phyloP scores from a whole-genome alignment of 2,888 invertebrate species.

The Pachliopta kotzebuea region DNA sequence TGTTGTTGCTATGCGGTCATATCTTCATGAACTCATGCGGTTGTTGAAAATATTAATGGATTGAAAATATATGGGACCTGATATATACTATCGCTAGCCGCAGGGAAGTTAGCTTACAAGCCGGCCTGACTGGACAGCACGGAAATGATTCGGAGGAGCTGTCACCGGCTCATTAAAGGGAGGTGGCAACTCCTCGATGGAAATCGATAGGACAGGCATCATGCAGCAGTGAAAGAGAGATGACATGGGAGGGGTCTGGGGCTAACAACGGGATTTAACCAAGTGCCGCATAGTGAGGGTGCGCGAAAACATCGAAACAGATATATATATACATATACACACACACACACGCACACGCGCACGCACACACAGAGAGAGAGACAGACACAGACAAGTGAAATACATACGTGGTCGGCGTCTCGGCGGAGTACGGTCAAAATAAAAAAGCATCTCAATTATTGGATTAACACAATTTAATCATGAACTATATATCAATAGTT shows the following conservation, averaged over 20 bases:
- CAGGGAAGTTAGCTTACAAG: conserved; percentile 23
- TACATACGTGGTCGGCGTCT: conserved; percentile 80
- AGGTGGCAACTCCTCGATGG: conserved; percentile 46
- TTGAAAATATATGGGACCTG: conserved; percentile 21
- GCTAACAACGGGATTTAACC: conserved; percentile 46
- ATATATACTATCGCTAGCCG: conserved; percentile 12
- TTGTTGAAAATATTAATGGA: conserved; percentile 15
- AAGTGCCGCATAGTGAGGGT: conserved; percentile 74
- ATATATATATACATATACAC: conserved; percentile 36
- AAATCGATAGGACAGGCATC: conserved; percentile 58
- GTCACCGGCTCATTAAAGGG: conserved; percentile 34
- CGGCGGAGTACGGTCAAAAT: conserved; percentile 79
- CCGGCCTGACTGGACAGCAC: conserved; percentile 18
- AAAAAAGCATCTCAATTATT: conserved; percentile 80
- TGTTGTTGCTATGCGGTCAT: conserved; percentile 8
- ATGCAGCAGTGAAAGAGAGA: conserved; percentile 70
- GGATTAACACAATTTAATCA: conserved; percentile 80
- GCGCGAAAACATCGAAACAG: conserved; percentile 77
- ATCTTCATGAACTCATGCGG: conserved; percentile 19
- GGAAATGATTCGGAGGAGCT: conserved; percentile 30
- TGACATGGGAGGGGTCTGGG: conserved; percentile 46
- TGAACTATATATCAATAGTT: conserved; percentile 73
- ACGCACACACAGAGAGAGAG: too few relatives aligned
- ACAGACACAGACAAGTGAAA: conserved; percentile 68
- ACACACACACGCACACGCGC: too few relatives aligned